Conservation (phyloP, 2,113 vertebrate genomes). For the Marmota monax region DNA sequence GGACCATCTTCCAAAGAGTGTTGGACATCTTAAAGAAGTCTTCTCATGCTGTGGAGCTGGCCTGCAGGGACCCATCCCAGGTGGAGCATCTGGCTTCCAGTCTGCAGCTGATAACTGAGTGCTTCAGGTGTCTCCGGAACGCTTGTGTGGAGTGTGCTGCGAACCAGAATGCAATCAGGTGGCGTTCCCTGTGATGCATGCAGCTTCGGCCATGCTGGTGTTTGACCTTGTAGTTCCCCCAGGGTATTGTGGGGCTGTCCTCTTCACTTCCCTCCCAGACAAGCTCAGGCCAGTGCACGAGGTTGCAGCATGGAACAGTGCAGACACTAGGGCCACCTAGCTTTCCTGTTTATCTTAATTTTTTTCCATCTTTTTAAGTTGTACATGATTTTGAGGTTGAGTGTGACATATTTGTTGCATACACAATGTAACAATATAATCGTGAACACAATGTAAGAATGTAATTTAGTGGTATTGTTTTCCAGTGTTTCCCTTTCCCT, state of each 20-base stretch:
- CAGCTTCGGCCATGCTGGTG: neutral
- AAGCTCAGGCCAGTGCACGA: neutral
- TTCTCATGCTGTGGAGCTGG: slow-evolving; percentile 76
- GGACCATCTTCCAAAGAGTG: slow-evolving; percentile 84
- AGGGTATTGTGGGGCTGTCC: neutral
- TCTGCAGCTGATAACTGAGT: slow-evolving; percentile 91
- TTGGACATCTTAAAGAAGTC: slow-evolving; percentile 81
- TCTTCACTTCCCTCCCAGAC: rapidly evolving
- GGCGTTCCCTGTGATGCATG: neutral
- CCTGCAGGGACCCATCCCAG: slow-evolving; percentile 52
- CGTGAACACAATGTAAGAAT: too few species aligned
- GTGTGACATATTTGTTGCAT: too few species aligned
- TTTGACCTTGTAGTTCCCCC: neutral
- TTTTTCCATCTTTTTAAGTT: too few species aligned
- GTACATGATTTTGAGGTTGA: too few species aligned
- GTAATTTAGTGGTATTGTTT: too few species aligned
- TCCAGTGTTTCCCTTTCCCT: too few species aligned
- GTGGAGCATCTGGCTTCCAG: slow-evolving; percentile 71
- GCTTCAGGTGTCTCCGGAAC: slow-evolving; percentile 96
- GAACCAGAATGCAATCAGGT: slow-evolving; percentile 95
- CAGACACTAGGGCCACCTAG: neutral
- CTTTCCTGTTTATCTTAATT: neutral
- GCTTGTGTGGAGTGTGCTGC: slow-evolving; percentile 92
- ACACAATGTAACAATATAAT: too few species aligned
- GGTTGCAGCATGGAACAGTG: rapidly evolving